phyloP scores from a whole-genome alignment of 2,113 vertebrate species.

The Lophura nycthemera region DNA sequence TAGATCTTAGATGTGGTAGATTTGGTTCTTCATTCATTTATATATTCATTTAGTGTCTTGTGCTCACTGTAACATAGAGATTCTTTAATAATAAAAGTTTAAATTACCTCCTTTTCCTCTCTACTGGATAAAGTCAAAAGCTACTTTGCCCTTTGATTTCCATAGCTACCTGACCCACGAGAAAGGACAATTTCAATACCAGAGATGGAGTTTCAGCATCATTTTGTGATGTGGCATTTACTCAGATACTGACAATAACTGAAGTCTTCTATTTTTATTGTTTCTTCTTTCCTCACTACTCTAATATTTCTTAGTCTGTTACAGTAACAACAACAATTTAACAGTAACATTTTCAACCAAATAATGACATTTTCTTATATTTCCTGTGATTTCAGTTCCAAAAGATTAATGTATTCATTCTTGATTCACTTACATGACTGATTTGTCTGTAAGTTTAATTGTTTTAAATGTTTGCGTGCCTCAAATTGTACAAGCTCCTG shows the following conservation, averaged over 20 bases:
- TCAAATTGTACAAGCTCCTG: background rate
- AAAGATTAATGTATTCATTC: background rate
- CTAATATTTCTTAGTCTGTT: background rate
- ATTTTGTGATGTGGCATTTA: background rate
- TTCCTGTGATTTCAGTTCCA: background rate
- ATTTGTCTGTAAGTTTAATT: background rate
- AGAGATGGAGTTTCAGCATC: background rate
- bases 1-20: background rate
- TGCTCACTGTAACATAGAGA: fast-evolving
- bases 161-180: background rate
- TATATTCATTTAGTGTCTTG: background rate
- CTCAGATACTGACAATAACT: background rate
- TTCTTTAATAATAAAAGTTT: background rate
- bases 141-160: background rate
- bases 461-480: background rate
- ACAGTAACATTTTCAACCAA: background rate
- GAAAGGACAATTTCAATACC: background rate
- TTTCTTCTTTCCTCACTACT: background rate
- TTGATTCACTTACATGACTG: background rate
- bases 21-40: background rate
- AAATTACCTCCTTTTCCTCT: background rate
- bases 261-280: background rate
- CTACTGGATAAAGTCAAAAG: background rate
- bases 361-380: background rate
- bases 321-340: background rate